phyloP scores from a whole-genome alignment of 2,888 invertebrate species.

The Cheilosia variabilis region DNA sequence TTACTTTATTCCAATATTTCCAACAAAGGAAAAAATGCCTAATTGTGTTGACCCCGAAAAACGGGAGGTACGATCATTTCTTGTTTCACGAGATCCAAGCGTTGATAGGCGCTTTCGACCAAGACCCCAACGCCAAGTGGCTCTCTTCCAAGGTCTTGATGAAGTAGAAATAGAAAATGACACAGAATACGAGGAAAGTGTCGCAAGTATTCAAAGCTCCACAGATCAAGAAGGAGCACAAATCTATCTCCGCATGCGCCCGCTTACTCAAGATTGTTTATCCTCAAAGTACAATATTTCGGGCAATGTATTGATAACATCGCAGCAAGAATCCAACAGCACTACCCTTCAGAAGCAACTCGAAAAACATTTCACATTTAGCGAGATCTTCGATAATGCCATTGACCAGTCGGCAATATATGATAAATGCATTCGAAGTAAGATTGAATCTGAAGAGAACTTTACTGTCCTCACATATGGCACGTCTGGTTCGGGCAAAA shows the following conservation, averaged over 20 bases:
- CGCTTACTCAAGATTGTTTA: conserved; percentile 76
- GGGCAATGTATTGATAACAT: conserved; percentile 78
- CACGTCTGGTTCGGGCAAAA: conserved; percentile 95
- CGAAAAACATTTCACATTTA: conserved; percentile 82
- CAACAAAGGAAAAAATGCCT: conserved; percentile 35
- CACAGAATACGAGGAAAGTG: conserved; percentile 40
- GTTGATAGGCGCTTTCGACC: conserved; percentile 81
- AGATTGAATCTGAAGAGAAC: conserved; percentile 87
- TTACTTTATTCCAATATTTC: not conserved
- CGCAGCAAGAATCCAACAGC: conserved; percentile 63
- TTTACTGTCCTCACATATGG: conserved; percentile 94
- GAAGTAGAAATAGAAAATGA: conserved; percentile 77
- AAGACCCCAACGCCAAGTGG: conserved; percentile 78
- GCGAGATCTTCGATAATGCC: conserved; percentile 80
- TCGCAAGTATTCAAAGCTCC: conserved; percentile 60
- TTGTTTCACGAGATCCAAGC: conserved; percentile 80
- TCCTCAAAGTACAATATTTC: conserved; percentile 78
- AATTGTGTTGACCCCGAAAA: conserved; percentile 66
- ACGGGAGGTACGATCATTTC: conserved; percentile 79
- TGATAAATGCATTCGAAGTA: conserved; percentile 80
- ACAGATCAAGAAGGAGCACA: conserved; percentile 78
- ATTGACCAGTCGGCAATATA: conserved; percentile 80
- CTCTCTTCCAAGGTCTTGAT: conserved; percentile 78
- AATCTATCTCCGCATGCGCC: conserved; percentile 82
- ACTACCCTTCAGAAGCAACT: conserved; percentile 76